These are phyloP conservation scores for Cantharis nigra DNA, from an alignment of 2,888 invertebrate genomes.

Conservation along the genomic window DNA sequence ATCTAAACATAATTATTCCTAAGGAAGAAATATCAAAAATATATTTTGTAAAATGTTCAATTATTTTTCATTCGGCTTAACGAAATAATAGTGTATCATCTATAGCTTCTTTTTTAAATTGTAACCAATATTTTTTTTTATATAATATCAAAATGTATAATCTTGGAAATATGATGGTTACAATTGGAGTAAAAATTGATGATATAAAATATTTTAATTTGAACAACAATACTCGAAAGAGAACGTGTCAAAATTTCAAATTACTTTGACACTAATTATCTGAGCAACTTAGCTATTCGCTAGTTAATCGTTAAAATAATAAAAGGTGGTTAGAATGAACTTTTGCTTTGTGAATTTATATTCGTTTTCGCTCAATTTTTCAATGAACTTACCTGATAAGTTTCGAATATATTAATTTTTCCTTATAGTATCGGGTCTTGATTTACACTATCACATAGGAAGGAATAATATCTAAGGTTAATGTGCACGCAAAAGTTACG, in stretches of 20 bases:
- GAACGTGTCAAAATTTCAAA: not conserved
- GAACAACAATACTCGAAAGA: not conserved
- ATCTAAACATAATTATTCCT: not conserved
- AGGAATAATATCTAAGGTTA: slow-evolving; percentile 27
- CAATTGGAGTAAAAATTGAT: too few relatives aligned
- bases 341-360: not conserved
- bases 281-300: not conserved
- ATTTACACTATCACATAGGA: slow-evolving; percentile 20
- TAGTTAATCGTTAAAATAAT: not conserved
- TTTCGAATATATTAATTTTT: slow-evolving; percentile 7
- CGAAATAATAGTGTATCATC: too few relatives aligned
- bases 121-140: too few relatives aligned
- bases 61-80: too few relatives aligned
- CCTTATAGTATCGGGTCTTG: not conserved
- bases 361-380: not conserved
- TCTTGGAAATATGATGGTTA: too few relatives aligned
- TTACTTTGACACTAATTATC: not conserved
- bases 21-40: not conserved
- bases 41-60: too few relatives aligned
- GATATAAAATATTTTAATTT: not conserved
- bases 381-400: not conserved
- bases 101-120: not conserved
- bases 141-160: too few relatives aligned
- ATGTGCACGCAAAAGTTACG: slow-evolving; percentile 34
- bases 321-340: not conserved